Base-by-base conservation (phyloP, 2,113 vertebrate species). In the Scomber japonicus region DNA sequence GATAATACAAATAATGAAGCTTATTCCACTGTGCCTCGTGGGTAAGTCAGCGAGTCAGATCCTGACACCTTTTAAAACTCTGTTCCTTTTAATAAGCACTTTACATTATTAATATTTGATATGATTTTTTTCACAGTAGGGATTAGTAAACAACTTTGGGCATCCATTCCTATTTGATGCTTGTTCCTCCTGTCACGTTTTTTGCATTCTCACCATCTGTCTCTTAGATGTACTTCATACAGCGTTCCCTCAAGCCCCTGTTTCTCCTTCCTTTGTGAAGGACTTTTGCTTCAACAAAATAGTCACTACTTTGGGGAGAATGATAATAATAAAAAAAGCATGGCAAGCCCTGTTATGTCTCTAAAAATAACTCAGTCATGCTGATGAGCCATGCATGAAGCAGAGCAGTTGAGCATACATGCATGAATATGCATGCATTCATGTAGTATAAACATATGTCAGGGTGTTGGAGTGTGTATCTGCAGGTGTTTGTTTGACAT, bases 171-270 rank as follows among this genome's bases (percentile, higher is more conserved):
- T 62, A 69, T 86, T 81, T 84, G 84, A 90, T 90, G 24, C 11
- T 0, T 64, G 51, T 54, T 73, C 54, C 60, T 61, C 79, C 53
- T 30, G 49, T 71, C 35, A 78, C 0, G 2, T 40, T 76, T 87
- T 77, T 80, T 80, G 46, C 40, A 77, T 84, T 61, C 78, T 74
- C 76, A 74, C 87, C 87, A 88, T 89, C 87, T 88, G 87, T 80
- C 80, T 86, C 84, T 89, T 53, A 80, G 80, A 84, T 78, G 76
- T 70, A 64, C 77, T 80, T 83, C 57, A 80, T 51, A 50, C 67
- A 73, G 65, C 69, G 12, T 71, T 68, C 75, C 88, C 80, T n/a
- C 27, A 65, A 83, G 76, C 63, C 75, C 21, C 45, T 5, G 4
- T 45, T 81, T 63, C 83, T 79, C 46, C 68, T 74, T 78, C 21